A percentile compares a stretch with the other conserved stretches of the same genome.
Conservation (phyloP, 2,113 vertebrate genomes). For the Gymnorhina tibicen region DNA sequence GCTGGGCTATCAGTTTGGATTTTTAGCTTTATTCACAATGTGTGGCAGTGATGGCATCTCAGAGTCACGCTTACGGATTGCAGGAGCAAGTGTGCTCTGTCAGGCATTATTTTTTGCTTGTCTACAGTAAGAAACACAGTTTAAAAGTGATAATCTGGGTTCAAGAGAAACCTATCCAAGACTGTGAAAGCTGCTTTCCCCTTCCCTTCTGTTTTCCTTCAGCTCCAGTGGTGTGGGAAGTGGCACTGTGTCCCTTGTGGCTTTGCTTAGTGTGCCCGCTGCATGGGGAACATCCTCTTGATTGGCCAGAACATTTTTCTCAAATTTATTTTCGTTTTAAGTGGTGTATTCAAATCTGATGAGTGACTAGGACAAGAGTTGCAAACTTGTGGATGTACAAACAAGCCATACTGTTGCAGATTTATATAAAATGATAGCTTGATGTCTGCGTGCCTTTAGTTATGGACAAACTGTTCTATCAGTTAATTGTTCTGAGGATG, state of each 20-base stretch:
- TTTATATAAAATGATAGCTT: not conserved
- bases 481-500: not conserved
- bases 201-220: not conserved
- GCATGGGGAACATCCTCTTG: not conserved
- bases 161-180: not conserved
- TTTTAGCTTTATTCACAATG: not conserved
- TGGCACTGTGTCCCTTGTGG: rapidly evolving
- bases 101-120: not conserved
- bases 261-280: not conserved
- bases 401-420: not conserved
- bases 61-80: rapidly evolving
- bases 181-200: not conserved
- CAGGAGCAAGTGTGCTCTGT: rapidly evolving
- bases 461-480: not conserved
- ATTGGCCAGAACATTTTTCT: not conserved
- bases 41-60: not conserved
- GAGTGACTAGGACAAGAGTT: rapidly evolving
- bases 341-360: not conserved
- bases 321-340: not conserved
- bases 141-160: not conserved
- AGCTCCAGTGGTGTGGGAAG: not conserved
- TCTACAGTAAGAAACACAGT: not conserved
- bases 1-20: not conserved
- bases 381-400: not conserved
- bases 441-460: not conserved